Evolutionary conservation across 2,113 vertebrate genomes (phyloP), one percentile per base, ranked within the genome.

Genomic region (Erpornis zantholeuca): DNA sequence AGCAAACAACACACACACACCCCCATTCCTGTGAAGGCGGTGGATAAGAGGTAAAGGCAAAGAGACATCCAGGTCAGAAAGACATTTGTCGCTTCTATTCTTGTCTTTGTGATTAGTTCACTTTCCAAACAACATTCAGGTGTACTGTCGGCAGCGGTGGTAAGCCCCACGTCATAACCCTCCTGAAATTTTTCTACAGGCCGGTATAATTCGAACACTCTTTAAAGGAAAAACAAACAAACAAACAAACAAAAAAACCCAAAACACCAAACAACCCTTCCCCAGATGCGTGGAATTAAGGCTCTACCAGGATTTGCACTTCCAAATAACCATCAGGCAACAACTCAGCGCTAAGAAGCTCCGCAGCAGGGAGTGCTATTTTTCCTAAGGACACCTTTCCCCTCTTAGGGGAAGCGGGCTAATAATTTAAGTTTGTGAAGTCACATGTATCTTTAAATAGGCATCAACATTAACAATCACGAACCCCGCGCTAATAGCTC

Each of bases 241-340:
- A 36, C 20, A 42, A 2, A 3, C 19, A 20, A n/a, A n/a, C n/a
- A n/a, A n/a, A n/a, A n/a, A n/a, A n/a, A n/a, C n/a, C n/a, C n/a
- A n/a, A n/a, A n/a, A n/a, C n/a, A n/a, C n/a, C n/a, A n/a, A n/a
- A n/a, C n/a, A n/a, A n/a, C n/a, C n/a, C n/a, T n/a, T 9, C 6
- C 20, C 4, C 2, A 14, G 36, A 49, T 2, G 1, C 0, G 1
- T 7, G 12, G 5, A 45, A 53, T 69, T 53, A 29, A 61, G 24
- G 3, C 3, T 66, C 7, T 47, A 4, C 4, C 12, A 17, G 18
- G 6, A 45, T 79, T 85, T 61, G 15, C 6, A 0, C 9, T 21
- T 60, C n/a, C 8, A 1, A 18, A 28, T 15, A 29, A 11, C 6
- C 10, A 7, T 2, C 6, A 3, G 27, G 29, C 20, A 54, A 10